A percentile compares a stretch with the other conserved stretches of the same genome.
Conservation (phyloP, 2,888 invertebrate genomes). For the Odontomyia ornata region DNA sequence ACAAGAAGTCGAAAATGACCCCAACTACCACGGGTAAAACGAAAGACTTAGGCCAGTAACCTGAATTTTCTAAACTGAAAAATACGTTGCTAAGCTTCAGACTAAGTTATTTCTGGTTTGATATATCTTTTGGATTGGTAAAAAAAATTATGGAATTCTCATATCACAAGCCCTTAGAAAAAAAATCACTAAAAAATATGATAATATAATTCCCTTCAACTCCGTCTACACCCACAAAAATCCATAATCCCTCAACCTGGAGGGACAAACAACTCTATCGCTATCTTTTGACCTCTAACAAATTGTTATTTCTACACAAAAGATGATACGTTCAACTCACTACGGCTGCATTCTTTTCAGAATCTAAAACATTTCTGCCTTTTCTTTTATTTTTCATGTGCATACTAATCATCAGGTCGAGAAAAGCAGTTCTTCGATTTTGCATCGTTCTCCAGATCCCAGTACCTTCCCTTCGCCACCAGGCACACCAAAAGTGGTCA, state of each 20-base stretch:
- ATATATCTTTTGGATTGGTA: no score
- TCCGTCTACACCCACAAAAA: no score
- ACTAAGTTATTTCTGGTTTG: no score
- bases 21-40: neutral
- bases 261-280: constrained; percentile 4
- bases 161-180: no score
- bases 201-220: no score
- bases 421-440: constrained; percentile 65
- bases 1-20: no score
- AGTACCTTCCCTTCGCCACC: constrained; percentile 78
- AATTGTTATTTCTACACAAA: constrained; percentile 33
- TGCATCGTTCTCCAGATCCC: constrained; percentile 77
- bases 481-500: constrained; percentile 73
- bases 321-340: constrained; percentile 2
- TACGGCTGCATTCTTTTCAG: neutral
- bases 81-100: no score
- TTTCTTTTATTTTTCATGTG: neutral
- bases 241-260: no score
- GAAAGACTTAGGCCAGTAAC: constrained; percentile 3
- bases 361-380: neutral
- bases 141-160: no score
- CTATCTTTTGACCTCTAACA: constrained; percentile 22
- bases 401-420: constrained; percentile 59
- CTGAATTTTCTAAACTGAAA: no score
- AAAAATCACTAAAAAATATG: no score